These are phyloP conservation scores for Lordiphosa andalusiaca DNA, from an alignment of 2,888 invertebrate genomes.

Conservation along the genomic window DNA sequence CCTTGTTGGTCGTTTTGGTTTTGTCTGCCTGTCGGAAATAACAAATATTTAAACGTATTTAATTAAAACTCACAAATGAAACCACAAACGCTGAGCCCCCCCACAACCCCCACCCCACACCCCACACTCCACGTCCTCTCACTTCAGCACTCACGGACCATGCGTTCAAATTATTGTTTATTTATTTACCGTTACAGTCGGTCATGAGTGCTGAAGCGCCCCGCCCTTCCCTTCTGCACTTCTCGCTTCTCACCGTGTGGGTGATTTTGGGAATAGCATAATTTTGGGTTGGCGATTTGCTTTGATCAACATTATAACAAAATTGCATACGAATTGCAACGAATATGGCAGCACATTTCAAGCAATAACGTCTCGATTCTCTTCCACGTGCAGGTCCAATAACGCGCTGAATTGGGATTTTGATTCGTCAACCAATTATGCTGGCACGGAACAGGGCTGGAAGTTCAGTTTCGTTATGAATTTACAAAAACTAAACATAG, in stretches of 20 bases:
- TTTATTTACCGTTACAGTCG: conserved; percentile 54
- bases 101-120: conserved; percentile 6
- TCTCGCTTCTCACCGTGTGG: conserved; percentile 14
- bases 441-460: too few relatives aligned
- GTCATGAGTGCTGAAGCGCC: conserved; percentile 4
- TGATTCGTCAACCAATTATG: too few relatives aligned
- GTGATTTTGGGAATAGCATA: conserved; percentile 34
- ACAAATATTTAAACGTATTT: conserved; percentile 76
- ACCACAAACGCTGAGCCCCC: conserved; percentile 53
- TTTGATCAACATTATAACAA: conserved; percentile 15
- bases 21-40: conserved; percentile 66
- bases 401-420: too few relatives aligned
- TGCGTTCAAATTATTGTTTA: conserved; percentile 62
- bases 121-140: too few relatives aligned
- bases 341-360: conserved; percentile 46
- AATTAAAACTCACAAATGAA: conserved; percentile 75
- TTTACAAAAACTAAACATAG: too few relatives aligned
- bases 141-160: conserved; percentile 4
- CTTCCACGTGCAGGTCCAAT: too few relatives aligned
- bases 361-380: not conserved
- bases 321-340: not conserved
- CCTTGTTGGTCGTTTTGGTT: conserved; percentile 42
- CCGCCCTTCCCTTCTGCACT: conserved; percentile 6
- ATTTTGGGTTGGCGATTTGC: conserved; percentile 38
- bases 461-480: too few relatives aligned